phyloP scores from a whole-genome alignment of 2,113 vertebrate species.

The Probosciger aterrimus region DNA sequence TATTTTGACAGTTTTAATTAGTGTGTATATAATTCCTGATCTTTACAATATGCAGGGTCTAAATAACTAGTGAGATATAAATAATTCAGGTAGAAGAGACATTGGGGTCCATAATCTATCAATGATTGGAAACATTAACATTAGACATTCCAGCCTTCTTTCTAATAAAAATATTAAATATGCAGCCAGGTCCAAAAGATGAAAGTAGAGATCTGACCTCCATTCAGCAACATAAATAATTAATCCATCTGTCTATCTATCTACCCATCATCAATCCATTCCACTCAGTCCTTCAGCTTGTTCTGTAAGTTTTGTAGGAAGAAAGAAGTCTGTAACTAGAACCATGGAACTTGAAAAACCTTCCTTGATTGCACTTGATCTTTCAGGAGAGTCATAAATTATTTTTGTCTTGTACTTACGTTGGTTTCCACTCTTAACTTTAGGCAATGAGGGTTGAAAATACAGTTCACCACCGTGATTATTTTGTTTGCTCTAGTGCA shows the following conservation, averaged over 20 bases:
- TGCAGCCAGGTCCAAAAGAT: neutral
- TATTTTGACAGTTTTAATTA: neutral
- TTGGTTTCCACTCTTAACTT: neutral
- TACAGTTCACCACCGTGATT: neutral
- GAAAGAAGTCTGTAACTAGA: neutral
- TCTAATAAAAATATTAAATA: slow-evolving; percentile 22
- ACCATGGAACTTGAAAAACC: neutral
- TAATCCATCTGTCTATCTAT: neutral
- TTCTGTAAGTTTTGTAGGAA: neutral
- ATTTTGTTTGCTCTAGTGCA: neutral
- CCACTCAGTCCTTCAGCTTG: neutral
- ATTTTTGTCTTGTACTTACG: neutral
- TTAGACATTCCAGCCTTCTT: neutral
- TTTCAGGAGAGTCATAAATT: neutral
- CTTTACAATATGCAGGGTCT: slow-evolving; percentile 18
- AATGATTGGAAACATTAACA: neutral
- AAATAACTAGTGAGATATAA: slow-evolving; percentile 13
- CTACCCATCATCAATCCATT: neutral
- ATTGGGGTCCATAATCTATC: neutral
- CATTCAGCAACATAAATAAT: slow-evolving; percentile 30
- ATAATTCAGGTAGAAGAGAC: neutral
- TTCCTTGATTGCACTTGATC: neutral
- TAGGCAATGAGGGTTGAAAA: neutral
- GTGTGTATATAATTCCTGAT: neutral
- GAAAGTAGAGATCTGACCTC: neutral